Evolutionary conservation across 2,113 vertebrate genomes (phyloP).

Genomic region (Ammodytes marinus): DNA sequence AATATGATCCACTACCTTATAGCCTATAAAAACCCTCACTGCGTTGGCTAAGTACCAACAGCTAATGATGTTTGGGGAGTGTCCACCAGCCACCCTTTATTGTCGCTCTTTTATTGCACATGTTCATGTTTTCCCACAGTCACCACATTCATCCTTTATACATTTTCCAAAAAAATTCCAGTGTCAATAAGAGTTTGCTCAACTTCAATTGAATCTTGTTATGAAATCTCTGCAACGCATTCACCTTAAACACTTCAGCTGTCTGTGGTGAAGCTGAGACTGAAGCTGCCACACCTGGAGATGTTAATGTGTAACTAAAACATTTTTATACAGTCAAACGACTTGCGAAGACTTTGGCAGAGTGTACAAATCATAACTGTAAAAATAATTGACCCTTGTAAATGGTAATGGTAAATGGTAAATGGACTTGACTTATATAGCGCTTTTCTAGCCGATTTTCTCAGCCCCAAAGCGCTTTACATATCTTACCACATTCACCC

Average conservation of each 20-base stretch:
- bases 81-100: background rate
- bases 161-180: background rate
- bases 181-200: background rate
- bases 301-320: constrained; percentile 31
- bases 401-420: too few relatives aligned
- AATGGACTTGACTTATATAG: too few relatives aligned
- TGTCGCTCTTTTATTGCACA: constrained; percentile 1
- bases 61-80: constrained; percentile 12
- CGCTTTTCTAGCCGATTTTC: too few relatives aligned
- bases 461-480: too few relatives aligned
- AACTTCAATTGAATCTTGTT: constrained; percentile 8
- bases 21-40: background rate
- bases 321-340: background rate
- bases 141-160: constrained; percentile 6
- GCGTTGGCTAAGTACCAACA: background rate
- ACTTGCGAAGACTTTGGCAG: background rate
- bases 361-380: background rate
- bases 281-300: constrained; percentile 20
- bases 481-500: too few relatives aligned
- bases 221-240: background rate
- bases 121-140: background rate
- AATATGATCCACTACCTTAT: constrained; percentile 27
- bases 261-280: background rate
- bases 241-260: background rate
- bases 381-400: background rate